Conservation (phyloP, 2,113 vertebrate genomes). For the Pelvicachromis taeniatus region DNA sequence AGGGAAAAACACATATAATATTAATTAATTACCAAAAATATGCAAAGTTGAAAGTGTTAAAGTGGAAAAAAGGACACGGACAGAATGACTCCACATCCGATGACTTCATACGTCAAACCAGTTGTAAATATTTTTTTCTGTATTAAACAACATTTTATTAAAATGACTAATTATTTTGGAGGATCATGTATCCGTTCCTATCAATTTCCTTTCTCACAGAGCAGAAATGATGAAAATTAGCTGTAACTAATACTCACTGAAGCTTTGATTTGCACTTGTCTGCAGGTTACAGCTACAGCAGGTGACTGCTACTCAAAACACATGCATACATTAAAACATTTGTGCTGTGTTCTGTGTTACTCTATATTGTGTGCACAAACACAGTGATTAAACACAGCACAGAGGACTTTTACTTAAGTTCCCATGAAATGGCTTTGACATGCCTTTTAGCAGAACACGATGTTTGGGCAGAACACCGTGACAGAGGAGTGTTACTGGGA, state of each 20-base stretch:
- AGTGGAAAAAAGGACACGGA: background rate
- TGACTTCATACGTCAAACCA: background rate
- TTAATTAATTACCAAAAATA: background rate
- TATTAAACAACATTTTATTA: background rate
- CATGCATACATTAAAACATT: background rate
- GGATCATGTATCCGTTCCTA: background rate
- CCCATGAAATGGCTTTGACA: background rate
- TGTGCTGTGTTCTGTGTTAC: background rate
- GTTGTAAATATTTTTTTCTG: background rate
- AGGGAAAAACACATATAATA: background rate
- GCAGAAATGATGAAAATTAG: background rate
- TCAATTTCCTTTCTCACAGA: background rate
- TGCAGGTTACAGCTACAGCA: background rate
- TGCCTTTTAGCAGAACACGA: background rate
- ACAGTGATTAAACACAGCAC: background rate
- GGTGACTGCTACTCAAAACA: background rate
- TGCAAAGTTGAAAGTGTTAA: background rate
- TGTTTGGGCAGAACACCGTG: background rate
- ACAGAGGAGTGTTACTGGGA: background rate
- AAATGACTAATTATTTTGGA: background rate
- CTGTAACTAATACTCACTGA: background rate
- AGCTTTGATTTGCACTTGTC: background rate
- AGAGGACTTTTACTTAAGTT: background rate
- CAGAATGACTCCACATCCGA: background rate
- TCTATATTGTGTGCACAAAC: background rate